Evolutionary conservation across 1,140 invertebrate species (phyloP), one percentile per base, ranked within the genome.

Genomic region (Bombus impatiens): DNA sequence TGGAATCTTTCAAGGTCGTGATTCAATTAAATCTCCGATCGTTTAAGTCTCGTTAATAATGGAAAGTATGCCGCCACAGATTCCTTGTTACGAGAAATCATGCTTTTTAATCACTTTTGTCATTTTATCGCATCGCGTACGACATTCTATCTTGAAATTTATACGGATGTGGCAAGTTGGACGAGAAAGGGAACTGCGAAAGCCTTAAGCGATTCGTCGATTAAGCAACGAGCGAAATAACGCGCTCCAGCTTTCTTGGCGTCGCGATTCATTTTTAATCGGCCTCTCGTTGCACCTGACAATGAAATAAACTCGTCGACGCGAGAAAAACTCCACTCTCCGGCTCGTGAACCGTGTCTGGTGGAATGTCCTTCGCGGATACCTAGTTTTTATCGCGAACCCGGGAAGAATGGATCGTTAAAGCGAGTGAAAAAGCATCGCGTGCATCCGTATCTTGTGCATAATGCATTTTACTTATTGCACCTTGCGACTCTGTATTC

Each of bases 351-450:
- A 81, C 47, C 32, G 78, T 47, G 13, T 22, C 32, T 22, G 40
- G 18, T 35, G 65, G 65, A 84, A 84, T 86, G 84, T 82, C 78
- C 84, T 82, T 86, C 84, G 84, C 15, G 71, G 79, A 82, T 57
- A 68, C 57, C 70, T 37, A 57, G 42, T 80, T 84, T 80, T 88
- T 80, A n/a, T 59, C 76, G 9, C 9, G 5, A 44, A 70, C 32
- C 77, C n/a, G 77, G 83, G 68, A 80, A 85, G 83, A 80, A 59
- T 72, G 77, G 53, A 53, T 79, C 78, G 68, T 85, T 72, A 65
- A 74, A 47, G 25, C 28, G 47, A 42, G n/a, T 67, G 37, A 75
- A 68, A 88, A 88, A 77, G 37, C 72, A 18, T 8, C 44, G 44
- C 1, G 70, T 47, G 40, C 44, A 86, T 88, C 72, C 44, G 44